Evolutionary conservation across 2,797 vertebrate species (phyloP), one percentile per base, ranked within the genome.

Genomic region (Lophius americanus): DNA sequence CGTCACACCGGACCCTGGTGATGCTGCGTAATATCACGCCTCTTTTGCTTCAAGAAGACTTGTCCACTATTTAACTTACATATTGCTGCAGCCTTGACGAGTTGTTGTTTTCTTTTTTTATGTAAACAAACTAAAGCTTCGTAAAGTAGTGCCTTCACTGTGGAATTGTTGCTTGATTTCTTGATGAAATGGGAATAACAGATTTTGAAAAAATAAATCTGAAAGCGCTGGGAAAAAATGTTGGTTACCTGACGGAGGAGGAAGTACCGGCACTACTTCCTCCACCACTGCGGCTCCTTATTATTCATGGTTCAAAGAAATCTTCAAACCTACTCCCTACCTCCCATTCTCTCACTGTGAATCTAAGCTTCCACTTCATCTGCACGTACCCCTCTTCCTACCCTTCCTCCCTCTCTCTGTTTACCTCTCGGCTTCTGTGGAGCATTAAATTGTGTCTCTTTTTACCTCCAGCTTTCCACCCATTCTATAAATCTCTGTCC

Each of bases 381-480:
- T 60, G 51, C 68, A 59, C 72, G 56, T 62, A 81, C 57, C 43
- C 48, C 64, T 47, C 58, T 54, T 42, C 54, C 54, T 52, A 53
- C 35, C 60, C 50, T 64, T 73, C 51, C 49, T 57, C 63, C 67
- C 42, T 42, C 51, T 57, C 43, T 75, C 70, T 70, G 76, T 82
- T 85, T 86, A 75, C 72, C 60, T 79, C 68, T 73, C 76, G 59
- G 68, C 59, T 61, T 85, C 55, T 76, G 52, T 58, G 23, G 39
- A 79, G 83, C 46, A 75, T 84, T 72, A 76, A 72, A 73, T 78
- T 85, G 78, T 75, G 71, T 78, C 43, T 77, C 51, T 70, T 51
- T 2, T 9, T n/a, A 38, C 68, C 75, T 68, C 56, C 76, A 64
- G 64, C 75, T 64, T 66, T 48, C 64, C 56, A 9, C 64, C 75